Base-by-base conservation (phyloP, 2,888 invertebrate species). In the Globia sparganii region DNA sequence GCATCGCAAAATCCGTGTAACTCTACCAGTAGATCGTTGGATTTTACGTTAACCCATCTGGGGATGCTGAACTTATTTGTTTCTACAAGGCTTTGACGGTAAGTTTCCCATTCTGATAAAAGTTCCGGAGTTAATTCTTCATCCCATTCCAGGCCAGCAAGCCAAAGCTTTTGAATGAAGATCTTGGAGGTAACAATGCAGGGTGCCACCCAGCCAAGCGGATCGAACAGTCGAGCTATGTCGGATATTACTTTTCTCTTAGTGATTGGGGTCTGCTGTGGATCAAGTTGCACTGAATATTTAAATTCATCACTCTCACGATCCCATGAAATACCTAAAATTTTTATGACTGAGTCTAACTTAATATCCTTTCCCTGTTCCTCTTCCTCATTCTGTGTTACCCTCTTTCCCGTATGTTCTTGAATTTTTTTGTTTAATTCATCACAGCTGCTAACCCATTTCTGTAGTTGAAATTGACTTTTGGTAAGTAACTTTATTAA, bases 311-410 rank as follows among this genome's bases (percentile, higher is more conserved):
- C 67, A 53, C 21, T 53, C 6, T 67, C 34, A 15, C 67, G 53
- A 67, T 67, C 49, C 67, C 67, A 67, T 0, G 53, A 53, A 34
- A 67, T 53, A 37, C 67, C 67, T 67, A 68, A 28, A n/a, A 58
- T 68, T 56, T 68, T 68, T n/a, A 56, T 68, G n/a, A 68, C 53
- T 18, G 34, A 37, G n/a, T 68, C 67, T 8, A 68, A 15, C 67
- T 68, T 68, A 34, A 68, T 68, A 15, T 68, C 8, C 56, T 37
- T 68, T 68, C 13, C 34, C 37, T 37, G 6, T 53, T 68, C 67
- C n/a, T 34, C 58, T 21, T n/a, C n/a, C n/a, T n/a, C n/a, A n/a
- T n/a, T n/a, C n/a, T n/a, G n/a, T n/a, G n/a, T n/a, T n/a, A n/a
- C n/a, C n/a, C n/a, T n/a, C n/a, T n/a, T n/a, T n/a, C n/a, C n/a